Evolutionary conservation across 2,113 vertebrate species (phyloP).

Genomic region (Apistogramma diplotaenia): DNA sequence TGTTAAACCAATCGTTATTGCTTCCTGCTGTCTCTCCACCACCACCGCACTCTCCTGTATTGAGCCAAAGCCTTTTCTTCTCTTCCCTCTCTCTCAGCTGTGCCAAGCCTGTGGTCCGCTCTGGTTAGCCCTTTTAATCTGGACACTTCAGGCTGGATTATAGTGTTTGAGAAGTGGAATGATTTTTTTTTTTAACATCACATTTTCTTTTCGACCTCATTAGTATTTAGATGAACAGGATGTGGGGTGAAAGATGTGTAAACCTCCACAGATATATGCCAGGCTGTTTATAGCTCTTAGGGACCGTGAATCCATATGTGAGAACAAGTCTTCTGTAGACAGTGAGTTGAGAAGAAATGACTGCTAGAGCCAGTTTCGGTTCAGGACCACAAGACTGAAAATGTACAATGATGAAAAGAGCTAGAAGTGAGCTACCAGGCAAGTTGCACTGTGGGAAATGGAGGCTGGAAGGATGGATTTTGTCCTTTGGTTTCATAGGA

Average conservation of each 20-base stretch:
- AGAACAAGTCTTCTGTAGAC: not conserved
- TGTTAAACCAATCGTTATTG: conserved; percentile 49
- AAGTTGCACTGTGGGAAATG: no score
- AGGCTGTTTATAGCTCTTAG: not conserved
- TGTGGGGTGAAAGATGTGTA: not conserved
- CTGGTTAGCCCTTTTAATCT: conserved; percentile 15
- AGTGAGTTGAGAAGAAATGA: not conserved
- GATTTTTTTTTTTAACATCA: not conserved
- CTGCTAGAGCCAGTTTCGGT: no score
- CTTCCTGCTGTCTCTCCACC: conserved; percentile 47
- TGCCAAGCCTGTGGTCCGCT: conserved; percentile 43
- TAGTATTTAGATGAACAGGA: not conserved
- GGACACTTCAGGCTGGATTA: not conserved
- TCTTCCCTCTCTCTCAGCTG: not conserved
- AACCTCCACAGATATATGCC: not conserved
- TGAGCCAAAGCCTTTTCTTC: conserved; percentile 37
- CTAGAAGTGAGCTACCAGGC: no score
- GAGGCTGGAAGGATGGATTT: no score
- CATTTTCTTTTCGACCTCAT: not conserved
- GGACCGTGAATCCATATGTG: not conserved
- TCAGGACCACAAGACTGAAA: no score
- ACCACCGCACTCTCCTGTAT: not conserved
- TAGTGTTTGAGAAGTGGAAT: not conserved
- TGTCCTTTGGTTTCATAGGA: no score
- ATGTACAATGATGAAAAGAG: no score